phyloP scores from a whole-genome alignment of 2,888 invertebrate genomes.

The Orthosia gothica region DNA sequence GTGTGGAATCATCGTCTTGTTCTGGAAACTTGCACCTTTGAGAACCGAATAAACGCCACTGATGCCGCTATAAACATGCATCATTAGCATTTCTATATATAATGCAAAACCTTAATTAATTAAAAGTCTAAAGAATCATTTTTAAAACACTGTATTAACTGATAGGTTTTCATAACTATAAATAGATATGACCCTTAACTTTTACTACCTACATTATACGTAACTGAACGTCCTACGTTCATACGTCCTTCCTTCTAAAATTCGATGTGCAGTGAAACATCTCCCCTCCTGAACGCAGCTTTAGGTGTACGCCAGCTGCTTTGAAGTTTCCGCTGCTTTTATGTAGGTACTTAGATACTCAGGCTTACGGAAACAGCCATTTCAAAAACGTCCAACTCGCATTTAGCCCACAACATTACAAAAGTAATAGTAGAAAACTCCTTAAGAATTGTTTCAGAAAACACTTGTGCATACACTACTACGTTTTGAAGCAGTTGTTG shows the following conservation, averaged over 20 bases:
- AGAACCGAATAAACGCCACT: no score
- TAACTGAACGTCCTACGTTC: no score
- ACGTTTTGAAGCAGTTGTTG: constrained; percentile 82
- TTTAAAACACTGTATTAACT: no score
- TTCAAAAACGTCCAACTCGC: constrained; percentile 53
- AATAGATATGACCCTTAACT: not conserved
- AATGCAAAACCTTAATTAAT: no score
- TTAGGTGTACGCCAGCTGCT: constrained; percentile 4
- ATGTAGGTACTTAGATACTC: constrained; percentile 1
- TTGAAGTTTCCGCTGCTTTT: constrained; percentile 30
- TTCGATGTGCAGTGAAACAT: constrained; percentile 1
- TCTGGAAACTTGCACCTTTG: no score
- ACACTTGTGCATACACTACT: constrained; percentile 89
- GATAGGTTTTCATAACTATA: no score
- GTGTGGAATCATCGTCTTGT: no score
- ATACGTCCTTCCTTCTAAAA: not conserved
- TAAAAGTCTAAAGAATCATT: no score
- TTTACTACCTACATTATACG: not conserved
- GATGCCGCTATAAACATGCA: no score
- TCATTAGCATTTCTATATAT: no score
- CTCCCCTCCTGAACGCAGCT: constrained; percentile 2
- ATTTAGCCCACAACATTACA: constrained; percentile 80
- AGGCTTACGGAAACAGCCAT: constrained; percentile 42
- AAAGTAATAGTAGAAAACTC: constrained; percentile 90
- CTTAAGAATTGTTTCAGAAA: constrained; percentile 89